Evolutionary conservation across 2,797 vertebrate species (phyloP).

Genomic region (Sebastes steindachneri): DNA sequence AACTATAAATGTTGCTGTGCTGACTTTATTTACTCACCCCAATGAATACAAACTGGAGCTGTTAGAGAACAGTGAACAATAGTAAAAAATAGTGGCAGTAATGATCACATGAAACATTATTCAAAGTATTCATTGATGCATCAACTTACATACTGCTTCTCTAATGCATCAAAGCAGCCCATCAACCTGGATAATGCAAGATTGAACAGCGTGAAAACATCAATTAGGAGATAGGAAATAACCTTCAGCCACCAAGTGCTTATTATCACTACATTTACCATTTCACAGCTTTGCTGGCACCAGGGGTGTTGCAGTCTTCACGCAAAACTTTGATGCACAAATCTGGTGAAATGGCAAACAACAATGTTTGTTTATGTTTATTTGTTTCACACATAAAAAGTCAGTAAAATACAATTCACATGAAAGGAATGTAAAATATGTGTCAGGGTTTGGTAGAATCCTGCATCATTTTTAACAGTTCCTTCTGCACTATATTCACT

Average conservation of each 20-base stretch:
- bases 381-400: too few relatives aligned
- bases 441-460: too few relatives aligned
- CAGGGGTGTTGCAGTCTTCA: constrained; percentile 67
- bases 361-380: too few relatives aligned
- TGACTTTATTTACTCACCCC: constrained; percentile 73
- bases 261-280: constrained; percentile 47
- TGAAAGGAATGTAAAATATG: too few relatives aligned
- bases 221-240: not conserved
- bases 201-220: not conserved
- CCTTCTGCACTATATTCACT: too few relatives aligned
- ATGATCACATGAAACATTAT: not conserved
- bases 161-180: constrained; percentile 95
- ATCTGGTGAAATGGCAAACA: constrained; percentile 46
- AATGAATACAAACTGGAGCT: constrained; percentile 85
- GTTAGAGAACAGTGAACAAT: constrained; percentile 24
- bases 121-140: not conserved
- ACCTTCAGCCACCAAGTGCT: not conserved
- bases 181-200: constrained; percentile 86
- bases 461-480: too few relatives aligned
- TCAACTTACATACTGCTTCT: constrained; percentile 94
- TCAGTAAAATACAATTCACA: too few relatives aligned
- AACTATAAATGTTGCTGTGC: not conserved
- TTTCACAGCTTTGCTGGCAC: constrained; percentile 78
- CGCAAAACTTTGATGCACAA: constrained; percentile 82
- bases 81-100: not conserved